Base-by-base conservation (phyloP, 2,888 invertebrate genomes). In the Aricia artaxerxes region DNA sequence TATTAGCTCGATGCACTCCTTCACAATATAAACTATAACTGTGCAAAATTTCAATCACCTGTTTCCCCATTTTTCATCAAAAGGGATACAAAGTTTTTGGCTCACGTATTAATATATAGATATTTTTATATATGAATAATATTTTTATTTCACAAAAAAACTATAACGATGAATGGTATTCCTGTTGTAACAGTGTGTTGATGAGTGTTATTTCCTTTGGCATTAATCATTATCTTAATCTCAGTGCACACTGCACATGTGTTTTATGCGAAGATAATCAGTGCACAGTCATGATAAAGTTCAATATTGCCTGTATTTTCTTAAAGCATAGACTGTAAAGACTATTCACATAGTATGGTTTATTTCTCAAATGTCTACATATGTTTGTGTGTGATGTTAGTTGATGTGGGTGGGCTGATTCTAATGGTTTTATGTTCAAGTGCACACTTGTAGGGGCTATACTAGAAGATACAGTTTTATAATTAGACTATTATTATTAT, bases 121-220 rank as follows among this genome's bases (percentile, higher is more conserved):
- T 24, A 24, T 24, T 24, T 24, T 24, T 24, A 24, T 24, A 24
- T 0, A 24, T 24, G 24, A 24, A 24, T 24, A 24, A 24, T 24
- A 24, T 24, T 24, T 69, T 24, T 69, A 31, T 31, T 11, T 69
- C 0, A 2, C 24, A 40, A 40, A 6, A 40, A 11, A 35, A 64
- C 64, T 31, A 60, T 60, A 7, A 31, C 31, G 0, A 1, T 69
- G 7, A 69, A 38, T 38, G 5, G 16, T 38, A 38, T 69, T 35
- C 35, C 69, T 69, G 35, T 38, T 69, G 5, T 35, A 69, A 69
- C 35, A 35, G 69, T 69, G 35, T 5, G 35, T 38, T 69, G 35
- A 69, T 69, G 69, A 69, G 69, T 69, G 69, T 69, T 38, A 13
- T 69, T 69, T 69, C 69, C 35, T 69, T 38, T 69, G 69, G 35